Base-by-base conservation (phyloP, 2,888 invertebrate genomes). In the Chrysopilus asiliformis region DNA sequence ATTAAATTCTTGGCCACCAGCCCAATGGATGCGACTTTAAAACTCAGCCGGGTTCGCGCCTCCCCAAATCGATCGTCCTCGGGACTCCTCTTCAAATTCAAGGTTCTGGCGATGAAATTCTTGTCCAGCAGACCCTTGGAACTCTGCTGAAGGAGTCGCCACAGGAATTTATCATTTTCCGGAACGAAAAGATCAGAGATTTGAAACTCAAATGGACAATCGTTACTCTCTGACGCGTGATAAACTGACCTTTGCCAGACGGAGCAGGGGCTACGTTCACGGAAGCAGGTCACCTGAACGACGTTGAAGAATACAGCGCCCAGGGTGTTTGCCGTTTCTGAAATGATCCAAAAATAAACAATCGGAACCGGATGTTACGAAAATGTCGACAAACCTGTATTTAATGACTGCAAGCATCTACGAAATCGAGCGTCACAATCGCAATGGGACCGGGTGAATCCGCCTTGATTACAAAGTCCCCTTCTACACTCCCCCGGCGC, bases 291-390 rank as follows among this genome's bases (percentile, higher is more conserved):
- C 16, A 79, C 73, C 50, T 78, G 77, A 9, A 79, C 72, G 24
- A 81, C 70, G 51, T 82, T 80, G 64, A 82, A 82, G 60, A 76
- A 82, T 19, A 81, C 68, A 14, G 76, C 74, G n/a, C 79, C 79
- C 38, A 79, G 64, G 1, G 75, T 74, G 48, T 76, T 74, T 12
- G 79, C 78, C n/a, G 77, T 74, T 50, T 76, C 72, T 45, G 42
- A 15, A 45, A 46, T n/a, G 5, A 25, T 32, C 12, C n/a, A 20
- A 32, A 30, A 14, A 32, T n/a, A n/a, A 27, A 15, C 14, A 16
- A 36, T 22, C 12, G 10, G 13, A 30, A 12, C 4, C 26, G 5
- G 12, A 13, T 25, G 10, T n/a, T 9, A 8, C 19, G 3, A 24
- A 17, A 18, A 28, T 12, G 28, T 27, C n/a, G 14, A 20, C 18